These are phyloP conservation scores for Acanthisitta chloris DNA, from an alignment of 2,113 vertebrate species.

Conservation along the genomic window DNA sequence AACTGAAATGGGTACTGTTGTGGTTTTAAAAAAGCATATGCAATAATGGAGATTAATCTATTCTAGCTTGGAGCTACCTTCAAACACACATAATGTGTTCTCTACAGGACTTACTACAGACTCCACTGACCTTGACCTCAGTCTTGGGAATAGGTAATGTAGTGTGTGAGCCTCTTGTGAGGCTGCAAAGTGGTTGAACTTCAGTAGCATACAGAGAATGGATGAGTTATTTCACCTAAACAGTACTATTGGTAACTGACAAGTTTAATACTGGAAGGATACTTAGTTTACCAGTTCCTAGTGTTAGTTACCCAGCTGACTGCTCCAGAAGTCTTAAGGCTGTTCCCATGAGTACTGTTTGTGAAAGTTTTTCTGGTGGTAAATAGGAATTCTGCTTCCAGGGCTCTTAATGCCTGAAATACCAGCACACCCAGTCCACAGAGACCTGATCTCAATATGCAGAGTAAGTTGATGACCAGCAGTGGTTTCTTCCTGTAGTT, in stretches of 20 bases:
- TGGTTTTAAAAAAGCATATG: not conserved
- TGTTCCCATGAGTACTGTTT: constrained; percentile 16
- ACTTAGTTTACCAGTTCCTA: not conserved
- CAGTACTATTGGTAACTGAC: not conserved
- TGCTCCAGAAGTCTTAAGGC: not conserved
- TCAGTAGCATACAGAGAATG: not conserved
- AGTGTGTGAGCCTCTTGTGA: not conserved
- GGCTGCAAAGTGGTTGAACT: not conserved
- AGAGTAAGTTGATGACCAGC: constrained; percentile 24
- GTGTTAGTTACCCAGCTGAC: not conserved
- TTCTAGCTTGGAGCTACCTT: not conserved
- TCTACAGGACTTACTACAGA: not conserved
- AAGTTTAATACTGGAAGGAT: not conserved
- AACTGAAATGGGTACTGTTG: not conserved
- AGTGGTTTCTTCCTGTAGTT: constrained; percentile 70
- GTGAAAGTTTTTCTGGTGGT: constrained; percentile 44
- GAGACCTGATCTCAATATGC: constrained; percentile 59
- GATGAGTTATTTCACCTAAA: not conserved
- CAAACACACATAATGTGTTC: constrained; percentile 6
- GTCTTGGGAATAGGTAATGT: constrained; percentile 24
- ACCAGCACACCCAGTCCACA: constrained; percentile 65
- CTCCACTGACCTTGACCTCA: not conserved
- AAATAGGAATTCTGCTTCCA: constrained; percentile 61
- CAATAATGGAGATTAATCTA: not conserved
- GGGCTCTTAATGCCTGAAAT: constrained; percentile 66